Conservation (phyloP, 2,797 vertebrate species). For the Eulemur albifrons region DNA sequence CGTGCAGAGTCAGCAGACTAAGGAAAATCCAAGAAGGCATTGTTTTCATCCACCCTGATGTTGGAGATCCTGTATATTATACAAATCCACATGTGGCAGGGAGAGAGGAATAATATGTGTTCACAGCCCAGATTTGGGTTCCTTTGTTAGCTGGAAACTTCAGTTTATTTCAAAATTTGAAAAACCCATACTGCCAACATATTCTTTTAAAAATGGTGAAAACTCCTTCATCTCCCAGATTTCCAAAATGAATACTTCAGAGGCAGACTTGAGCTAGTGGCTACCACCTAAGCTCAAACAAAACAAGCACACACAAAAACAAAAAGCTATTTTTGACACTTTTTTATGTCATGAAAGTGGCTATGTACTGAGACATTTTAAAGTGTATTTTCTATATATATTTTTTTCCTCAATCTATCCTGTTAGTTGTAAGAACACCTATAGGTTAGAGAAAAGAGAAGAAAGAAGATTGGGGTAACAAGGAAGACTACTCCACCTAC, state of each 20-base stretch:
- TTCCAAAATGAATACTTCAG: slow-evolving; percentile 10
- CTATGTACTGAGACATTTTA: background rate
- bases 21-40: background rate
- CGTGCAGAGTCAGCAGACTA: background rate
- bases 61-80: background rate
- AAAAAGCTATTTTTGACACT: background rate
- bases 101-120: background rate
- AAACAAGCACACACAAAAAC: too few relatives aligned
- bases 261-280: background rate
- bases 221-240: background rate
- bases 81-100: background rate
- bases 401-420: background rate
- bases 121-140: background rate
- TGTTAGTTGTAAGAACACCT: background rate
- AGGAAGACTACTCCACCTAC: background rate
- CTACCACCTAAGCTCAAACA: background rate
- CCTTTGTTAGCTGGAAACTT: slow-evolving; percentile 38
- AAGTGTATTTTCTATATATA: background rate
- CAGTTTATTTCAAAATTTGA: slow-evolving; percentile 45
- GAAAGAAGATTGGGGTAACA: background rate
- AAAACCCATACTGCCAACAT: background rate
- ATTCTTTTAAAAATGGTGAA: slow-evolving; percentile 43
- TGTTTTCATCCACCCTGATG: background rate
- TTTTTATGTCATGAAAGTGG: slow-evolving; percentile 4
- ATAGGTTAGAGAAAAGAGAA: background rate